These are phyloP conservation scores for Spinibarbus caldwelli DNA, from an alignment of 2,797 vertebrate species.

Conservation along the genomic window DNA sequence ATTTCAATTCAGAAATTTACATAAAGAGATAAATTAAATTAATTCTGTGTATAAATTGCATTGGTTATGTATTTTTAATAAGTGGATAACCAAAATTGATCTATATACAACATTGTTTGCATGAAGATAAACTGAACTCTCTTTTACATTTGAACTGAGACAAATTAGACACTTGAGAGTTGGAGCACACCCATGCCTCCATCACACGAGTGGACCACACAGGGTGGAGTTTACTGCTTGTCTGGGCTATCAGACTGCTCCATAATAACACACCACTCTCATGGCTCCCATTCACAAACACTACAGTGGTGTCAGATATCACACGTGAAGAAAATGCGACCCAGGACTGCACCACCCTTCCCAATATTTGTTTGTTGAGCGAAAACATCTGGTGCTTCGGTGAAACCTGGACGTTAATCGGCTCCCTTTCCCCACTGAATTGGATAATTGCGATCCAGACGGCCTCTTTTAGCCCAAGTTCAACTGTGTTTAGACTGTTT, in stretches of 20 bases:
- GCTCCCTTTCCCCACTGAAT: constrained; percentile 56
- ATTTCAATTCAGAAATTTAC: background rate
- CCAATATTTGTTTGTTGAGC: constrained; percentile 58
- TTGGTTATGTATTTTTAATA: background rate
- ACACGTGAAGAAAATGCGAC: constrained; percentile 1
- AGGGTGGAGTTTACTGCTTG: constrained; percentile 31
- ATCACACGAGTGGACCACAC: constrained; percentile 37
- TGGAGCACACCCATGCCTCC: constrained; percentile 20
- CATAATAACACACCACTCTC: constrained; percentile 17
- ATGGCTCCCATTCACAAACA: constrained; percentile 8
- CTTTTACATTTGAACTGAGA: constrained; percentile 12
- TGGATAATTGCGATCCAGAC: constrained; percentile 61
- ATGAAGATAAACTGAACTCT: background rate
- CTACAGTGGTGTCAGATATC: constrained; percentile 42
- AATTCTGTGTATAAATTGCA: background rate
- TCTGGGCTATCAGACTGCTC: constrained; percentile 26
- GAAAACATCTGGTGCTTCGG: constrained; percentile 63
- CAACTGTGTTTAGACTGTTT: constrained; percentile 36
- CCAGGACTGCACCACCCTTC: constrained; percentile 12
- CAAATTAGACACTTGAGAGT: constrained; percentile 35
- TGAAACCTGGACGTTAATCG: constrained; percentile 58
- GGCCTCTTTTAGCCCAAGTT: constrained; percentile 55
- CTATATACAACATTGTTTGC: background rate
- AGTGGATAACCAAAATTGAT: background rate
- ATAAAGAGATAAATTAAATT: background rate